Evolutionary conservation across 2,113 vertebrate species (phyloP), one percentile per base, ranked within the genome.

Genomic region (Piprites chloris): DNA sequence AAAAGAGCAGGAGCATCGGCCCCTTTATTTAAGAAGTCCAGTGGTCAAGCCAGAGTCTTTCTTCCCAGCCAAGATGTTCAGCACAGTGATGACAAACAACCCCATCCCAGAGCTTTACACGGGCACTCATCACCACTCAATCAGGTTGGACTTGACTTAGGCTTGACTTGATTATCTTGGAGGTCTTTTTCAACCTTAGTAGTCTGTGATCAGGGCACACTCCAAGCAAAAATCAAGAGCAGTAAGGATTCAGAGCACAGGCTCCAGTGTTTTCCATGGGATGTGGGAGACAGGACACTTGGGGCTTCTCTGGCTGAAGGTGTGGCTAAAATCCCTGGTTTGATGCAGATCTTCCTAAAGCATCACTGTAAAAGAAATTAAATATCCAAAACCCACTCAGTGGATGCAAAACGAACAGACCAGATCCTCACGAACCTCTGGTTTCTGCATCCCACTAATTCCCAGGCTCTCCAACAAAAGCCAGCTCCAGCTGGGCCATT

Each of bases 261-360:
- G 74, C 41, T 56, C 11, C 35, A n/a, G 62, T 2, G 3, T 17
- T 79, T 39, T 27, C 62, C n/a, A n/a, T 0, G 1, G n/a, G 44
- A 20, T 14, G 26, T 35, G 49, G 82, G 62, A n/a, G 37, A 77
- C 0, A 5, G 55, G 46, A 56, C 1, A 2, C n/a, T 52, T 39
- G 37, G 44, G 52, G 10, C n/a, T 37, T 9, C 42, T 62, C 47
- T 41, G 58, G 39, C 32, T 93, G 56, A 37, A 82, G 62, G 28
- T 26, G 66, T 46, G 65, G 50, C 53, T 72, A 3, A 67, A 90
- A 92, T 10, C 82, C 14, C 85, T 47, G 33, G 1, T 35, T 33
- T 7, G 3, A 8, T 61, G 59, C 39, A 50, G 47, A 30, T 33
- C 71, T 55, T 33, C 32, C 3, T 22, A 65, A 19, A 79, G 39